Base-by-base conservation (phyloP, 2,888 invertebrate genomes). In the Drosophila aldrichi region DNA sequence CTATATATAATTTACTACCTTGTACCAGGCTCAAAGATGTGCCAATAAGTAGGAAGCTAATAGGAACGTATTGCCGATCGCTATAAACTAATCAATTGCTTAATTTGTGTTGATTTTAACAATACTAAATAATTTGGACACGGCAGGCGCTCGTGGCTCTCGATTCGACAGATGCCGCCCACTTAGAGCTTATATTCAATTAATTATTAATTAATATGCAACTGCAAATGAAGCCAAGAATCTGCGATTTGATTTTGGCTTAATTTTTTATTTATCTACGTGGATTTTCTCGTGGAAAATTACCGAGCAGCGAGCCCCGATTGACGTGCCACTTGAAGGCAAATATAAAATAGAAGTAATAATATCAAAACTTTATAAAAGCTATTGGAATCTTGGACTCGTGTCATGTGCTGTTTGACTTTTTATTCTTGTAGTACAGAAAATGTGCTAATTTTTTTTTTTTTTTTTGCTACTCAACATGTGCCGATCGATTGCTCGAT, bases 1-100 rank as follows among this genome's bases (percentile, higher is more conserved):
- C 10, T 56, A 54, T 22, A 32, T 46, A 29, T 22, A n/a, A 44
- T 62, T 52, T 63, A 49, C n/a, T 22, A 22, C 10, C 49, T 66
- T 61, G 74, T 80, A 64, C 82, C 82, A 77, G 72, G 71, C 70
- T 67, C 74, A 79, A 83, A 78, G 51, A 56, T 68, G 61, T 48
- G 73, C 69, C 62, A 70, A 71, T 56, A 51, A 59, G 25, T 29
- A 36, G 52, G 29, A 38, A 43, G 52, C 54, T 57, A 70, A 57
- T 62, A 16, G 62, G 41, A 10, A 14, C 46, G 52, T 40, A 54
- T 34, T 64, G 66, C 61, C 58, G 44, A 59, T 20, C 44, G 40
- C 46, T 41, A 84, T 82, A 82, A 82, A 70, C 70, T 78, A 58
- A 85, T 82, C 64, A 82, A 71, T 75, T 74, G 66, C 25, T 78